Conservation (phyloP, 2,888 invertebrate species). For the Drosophila meridionalis region DNA sequence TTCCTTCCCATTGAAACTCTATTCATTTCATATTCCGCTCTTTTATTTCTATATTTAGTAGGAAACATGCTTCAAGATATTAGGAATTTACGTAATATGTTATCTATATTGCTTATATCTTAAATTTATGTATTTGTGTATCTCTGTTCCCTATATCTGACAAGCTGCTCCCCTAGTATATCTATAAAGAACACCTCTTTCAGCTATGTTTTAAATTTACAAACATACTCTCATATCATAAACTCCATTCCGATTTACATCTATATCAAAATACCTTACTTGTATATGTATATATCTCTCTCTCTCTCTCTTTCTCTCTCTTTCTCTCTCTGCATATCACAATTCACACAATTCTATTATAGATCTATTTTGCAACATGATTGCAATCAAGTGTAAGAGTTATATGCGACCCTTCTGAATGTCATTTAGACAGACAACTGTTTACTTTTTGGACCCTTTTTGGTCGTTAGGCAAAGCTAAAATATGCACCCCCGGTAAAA, state of each 20-base stretch:
- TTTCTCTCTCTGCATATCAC: not conserved
- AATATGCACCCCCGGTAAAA: constrained; percentile 51
- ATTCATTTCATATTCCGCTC: too few species aligned
- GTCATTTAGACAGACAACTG: constrained; percentile 15
- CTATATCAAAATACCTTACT: not conserved
- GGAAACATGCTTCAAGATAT: too few species aligned
- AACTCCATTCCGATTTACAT: not conserved
- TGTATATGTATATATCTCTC: too few species aligned
- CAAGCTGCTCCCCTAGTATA: too few species aligned
- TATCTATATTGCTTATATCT: too few species aligned
- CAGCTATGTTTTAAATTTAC: not conserved
- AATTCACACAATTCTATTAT: not conserved
- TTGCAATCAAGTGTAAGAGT: not conserved
- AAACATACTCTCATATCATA: too few species aligned
- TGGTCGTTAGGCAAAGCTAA: constrained; percentile 12
- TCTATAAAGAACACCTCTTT: too few species aligned
- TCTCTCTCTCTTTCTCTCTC: not conserved
- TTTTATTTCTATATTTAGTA: too few species aligned
- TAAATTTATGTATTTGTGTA: too few species aligned
- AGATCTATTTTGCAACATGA: not conserved
- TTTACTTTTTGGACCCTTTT: constrained; percentile 11
- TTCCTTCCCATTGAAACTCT: too few species aligned
- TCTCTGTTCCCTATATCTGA: not conserved
- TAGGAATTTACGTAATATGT: too few species aligned
- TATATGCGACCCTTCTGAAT: constrained; percentile 6